Evolutionary conservation across 2,113 vertebrate species (phyloP).

Genomic region (Nipponia nippon): DNA sequence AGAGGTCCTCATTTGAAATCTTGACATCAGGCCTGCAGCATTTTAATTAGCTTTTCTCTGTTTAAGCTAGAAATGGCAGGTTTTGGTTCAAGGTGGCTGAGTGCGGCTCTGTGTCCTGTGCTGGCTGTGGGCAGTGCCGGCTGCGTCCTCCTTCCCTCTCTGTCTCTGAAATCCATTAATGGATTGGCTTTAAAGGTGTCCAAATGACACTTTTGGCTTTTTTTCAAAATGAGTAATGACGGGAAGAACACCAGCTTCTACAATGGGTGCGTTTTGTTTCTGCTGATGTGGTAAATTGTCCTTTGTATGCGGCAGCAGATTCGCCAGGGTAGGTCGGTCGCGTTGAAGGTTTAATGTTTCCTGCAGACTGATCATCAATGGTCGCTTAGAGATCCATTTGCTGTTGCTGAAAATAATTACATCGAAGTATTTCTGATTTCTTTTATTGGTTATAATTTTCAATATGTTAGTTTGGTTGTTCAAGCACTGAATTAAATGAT

Average conservation of each 20-base stretch:
- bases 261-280: not conserved
- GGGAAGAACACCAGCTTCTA: not conserved
- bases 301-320: not conserved
- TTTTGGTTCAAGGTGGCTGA: not conserved
- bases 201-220: not conserved
- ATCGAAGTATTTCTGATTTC: not conserved
- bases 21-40: not conserved
- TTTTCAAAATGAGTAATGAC: not conserved
- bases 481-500: not conserved
- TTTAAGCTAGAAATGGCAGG: not conserved
- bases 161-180: not conserved
- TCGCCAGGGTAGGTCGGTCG: rapidly evolving
- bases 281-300: not conserved
- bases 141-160: not conserved
- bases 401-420: not conserved
- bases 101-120: rapidly evolving
- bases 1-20: not conserved
- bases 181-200: not conserved
- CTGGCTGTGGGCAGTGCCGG: not conserved
- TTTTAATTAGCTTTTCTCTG: not conserved
- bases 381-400: not conserved
- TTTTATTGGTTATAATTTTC: not conserved
- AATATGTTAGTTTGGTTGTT: not conserved
- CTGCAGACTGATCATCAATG: not conserved
- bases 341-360: not conserved